Evolutionary conservation across 2,797 vertebrate species (phyloP), one percentile per base, ranked within the genome.

Genomic region (Dendrocincla fuliginosa): DNA sequence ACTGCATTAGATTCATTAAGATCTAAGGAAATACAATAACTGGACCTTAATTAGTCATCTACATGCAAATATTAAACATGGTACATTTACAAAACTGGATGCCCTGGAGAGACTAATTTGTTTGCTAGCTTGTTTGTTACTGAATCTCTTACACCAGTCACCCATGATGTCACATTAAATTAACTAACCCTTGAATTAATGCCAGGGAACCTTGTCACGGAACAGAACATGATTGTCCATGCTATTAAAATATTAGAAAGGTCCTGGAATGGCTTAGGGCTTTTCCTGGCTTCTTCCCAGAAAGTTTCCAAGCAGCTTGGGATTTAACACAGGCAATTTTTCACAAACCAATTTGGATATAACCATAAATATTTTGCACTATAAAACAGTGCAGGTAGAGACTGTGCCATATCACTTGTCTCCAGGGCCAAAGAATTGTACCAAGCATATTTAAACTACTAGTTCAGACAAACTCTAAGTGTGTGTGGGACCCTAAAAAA

Each of bases 81-180:
- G 13, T 37, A 41, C 28, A 6, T 68, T 73, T 90, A 39, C 39
- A 92, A 73, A 84, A 44, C 19, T 24, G 12, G 46, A 46, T 53
- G 24, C 18, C 20, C 46, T 33, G 30, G 18, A 53, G 3, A 78
- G 5, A 37, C 11, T 39, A 1, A 9, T 9, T 70, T 60, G 9
- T 77, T 77, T 82, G 44, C 7, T 50, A 71, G 11, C 12, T 59
- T 70, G 19, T 25, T 52, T 22, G 53, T 27, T 24, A 67, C 39
- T 39, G 53, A 28, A 74, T 33, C 19, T 53, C 49, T 88, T 76
- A 76, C 4, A n/a, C 16, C 12, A 53, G 47, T 9, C 23, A 80
- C 9, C 0, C 2, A 8, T 73, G 59, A 57, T 0, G 0, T 35
- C 49, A 47, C 15, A 33, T 70, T 35, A 70, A 65, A 60, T 70